Evolutionary conservation across 2,888 invertebrate genomes (phyloP), one percentile per base, ranked within the genome.

Genomic region (Lysandra coridon): DNA sequence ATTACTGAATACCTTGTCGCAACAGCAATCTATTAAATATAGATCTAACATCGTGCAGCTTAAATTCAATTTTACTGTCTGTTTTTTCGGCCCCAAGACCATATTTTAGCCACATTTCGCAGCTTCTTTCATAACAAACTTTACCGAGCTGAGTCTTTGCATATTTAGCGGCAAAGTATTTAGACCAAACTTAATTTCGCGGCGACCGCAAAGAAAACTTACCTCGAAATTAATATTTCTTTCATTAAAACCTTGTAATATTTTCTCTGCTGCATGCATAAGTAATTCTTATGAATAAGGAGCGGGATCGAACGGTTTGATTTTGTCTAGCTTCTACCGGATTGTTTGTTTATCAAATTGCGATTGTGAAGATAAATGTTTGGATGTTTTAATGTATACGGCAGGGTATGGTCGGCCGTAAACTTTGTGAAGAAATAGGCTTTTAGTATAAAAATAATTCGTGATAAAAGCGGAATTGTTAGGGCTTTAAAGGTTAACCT

Each of bases 161-260:
- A 62, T 79, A 53, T 81, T 69, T 33, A 82, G 81, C 82, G 82
- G 78, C 74, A 73, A 80, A 81, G 84, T 84, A 83, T 83, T 85
- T 85, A 83, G 83, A 82, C 85, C 86, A 85, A 92, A 92, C 91
- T 92, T 91, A 90, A 92, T 92, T 91, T 88, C 87, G 85, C 80
- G n/a, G 85, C 81, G 82, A 87, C 88, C 90, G 89, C 92, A 90
- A 92, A 92, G 93, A 92, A 92, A 94, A 94, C 94, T 94, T 92
- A 90, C 92, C 91, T 89, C 88, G 89, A 94, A 95, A 94, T 94
- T 95, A 95, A 94, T 94, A 95, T 95, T 95, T 95, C 95, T 95
- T 95, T 95, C 95, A 95, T 95, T 95, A 95, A 95, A 94, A 94
- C 91, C 93, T 94, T 95, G 95, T 95, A 95, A 95, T 95, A 94